Conservation (phyloP, 2,797 vertebrate species). For the Babyrousa celebensis region DNA sequence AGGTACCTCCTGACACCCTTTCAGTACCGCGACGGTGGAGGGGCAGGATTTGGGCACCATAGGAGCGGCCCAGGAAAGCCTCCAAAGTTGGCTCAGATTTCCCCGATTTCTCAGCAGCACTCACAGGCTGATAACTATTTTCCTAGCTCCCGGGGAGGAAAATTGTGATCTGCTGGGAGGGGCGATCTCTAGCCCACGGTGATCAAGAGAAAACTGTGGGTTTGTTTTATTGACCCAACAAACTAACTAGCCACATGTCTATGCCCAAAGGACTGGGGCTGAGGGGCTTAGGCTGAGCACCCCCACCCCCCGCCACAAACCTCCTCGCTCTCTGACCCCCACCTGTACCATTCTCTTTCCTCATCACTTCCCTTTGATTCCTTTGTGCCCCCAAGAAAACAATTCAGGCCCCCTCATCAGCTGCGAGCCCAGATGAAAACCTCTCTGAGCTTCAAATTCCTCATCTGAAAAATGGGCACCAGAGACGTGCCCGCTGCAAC, state of each 20-base stretch:
- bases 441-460: background rate
- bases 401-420: background rate
- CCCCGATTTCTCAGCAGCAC: constrained; percentile 30
- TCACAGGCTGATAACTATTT: constrained; percentile 70
- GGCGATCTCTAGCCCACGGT: background rate
- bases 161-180: constrained; percentile 70
- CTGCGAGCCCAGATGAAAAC: background rate
- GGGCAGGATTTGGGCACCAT: background rate
- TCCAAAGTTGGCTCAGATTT: background rate
- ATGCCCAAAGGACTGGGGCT: background rate
- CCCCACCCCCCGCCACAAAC: rapidly evolving
- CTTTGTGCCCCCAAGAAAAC: background rate
- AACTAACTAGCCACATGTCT: background rate
- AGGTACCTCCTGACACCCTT: constrained; percentile 70
- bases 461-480: background rate
- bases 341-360: background rate
- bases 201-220: background rate
- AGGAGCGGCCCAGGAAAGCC: background rate
- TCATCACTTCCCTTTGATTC: background rate
- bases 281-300: background rate
- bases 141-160: constrained; percentile 52
- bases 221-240: background rate
- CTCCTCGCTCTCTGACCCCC: too few species aligned
- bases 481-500: rapidly evolving
- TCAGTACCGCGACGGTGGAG: background rate